Base-by-base conservation (phyloP, 2,888 invertebrate species). In the Clepsis dumicolana region DNA sequence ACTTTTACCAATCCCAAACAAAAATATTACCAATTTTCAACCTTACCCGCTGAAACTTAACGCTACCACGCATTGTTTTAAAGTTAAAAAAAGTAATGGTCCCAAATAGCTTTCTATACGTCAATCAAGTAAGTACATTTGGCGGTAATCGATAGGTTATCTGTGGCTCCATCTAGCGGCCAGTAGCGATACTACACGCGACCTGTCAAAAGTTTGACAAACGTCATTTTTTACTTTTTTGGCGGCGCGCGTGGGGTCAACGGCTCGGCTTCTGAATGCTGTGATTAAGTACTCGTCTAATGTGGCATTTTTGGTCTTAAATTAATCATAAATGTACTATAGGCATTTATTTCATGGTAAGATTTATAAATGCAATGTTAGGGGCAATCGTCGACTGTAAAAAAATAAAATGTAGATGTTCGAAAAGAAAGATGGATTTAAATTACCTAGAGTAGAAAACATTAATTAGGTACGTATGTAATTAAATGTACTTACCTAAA, bases 131-230 rank as follows among this genome's bases (percentile, higher is more conserved):
- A 79, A 76, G 76, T 76, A 80, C 72, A 74, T 80, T 78, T 80
- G 83, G 80, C 83, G 82, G 86, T 89, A 88, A 87, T 87, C 84
- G 86, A 87, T 86, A 85, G 78, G 78, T 86, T 87, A 88, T 89
- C 86, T 74, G 83, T 85, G 73, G 79, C 82, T 82, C 84, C 68
- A 91, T 89, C 90, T 90, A 82, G 79, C 81, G 85, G 84, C 70
- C 82, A 83, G 87, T 89, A 90, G 90, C 85, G 71, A 74, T 73
- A 86, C 77, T 80, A 73, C 79, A 75, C 75, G 75, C 73, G 77
- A 77, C 75, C 74, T 75, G 75, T 73, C 75, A 75, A 71, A 73
- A 60, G 69, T 72, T 72, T 75, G 75, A 75, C 72, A 74, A 72
- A 73, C 71, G 70, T 71, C 70, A 67, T 71, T 74, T 70, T 74